phyloP scores from a whole-genome alignment of 2,888 invertebrate genomes.

The Psylliodes chrysocephalus region DNA sequence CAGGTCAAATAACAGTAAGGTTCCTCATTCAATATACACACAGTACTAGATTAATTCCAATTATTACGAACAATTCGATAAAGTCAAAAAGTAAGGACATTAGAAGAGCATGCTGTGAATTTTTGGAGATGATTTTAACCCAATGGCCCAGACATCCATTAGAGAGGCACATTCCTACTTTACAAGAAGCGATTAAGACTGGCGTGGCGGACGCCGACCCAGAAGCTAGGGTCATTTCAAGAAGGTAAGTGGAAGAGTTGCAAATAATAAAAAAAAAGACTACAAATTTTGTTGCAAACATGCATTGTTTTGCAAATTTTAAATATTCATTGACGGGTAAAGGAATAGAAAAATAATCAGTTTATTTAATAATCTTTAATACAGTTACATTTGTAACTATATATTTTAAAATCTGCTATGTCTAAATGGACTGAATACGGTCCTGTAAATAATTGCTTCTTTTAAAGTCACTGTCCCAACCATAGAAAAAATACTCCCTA shows the following conservation, averaged over 20 bases:
- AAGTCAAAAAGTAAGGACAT: constrained; percentile 93
- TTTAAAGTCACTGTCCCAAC: too few species aligned
- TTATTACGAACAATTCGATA: constrained; percentile 78
- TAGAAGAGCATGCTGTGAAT: constrained; percentile 80
- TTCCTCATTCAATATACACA: constrained; percentile 90
- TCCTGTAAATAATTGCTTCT: too few species aligned
- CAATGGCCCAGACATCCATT: constrained; percentile 87
- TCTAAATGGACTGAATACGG: too few species aligned
- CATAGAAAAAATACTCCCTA: too few species aligned
- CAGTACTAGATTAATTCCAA: constrained; percentile 81
- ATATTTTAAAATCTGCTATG: too few species aligned
- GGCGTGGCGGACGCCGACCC: constrained; percentile 95
- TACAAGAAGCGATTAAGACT: constrained; percentile 86
- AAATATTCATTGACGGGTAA: too few species aligned
- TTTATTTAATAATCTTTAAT: too few species aligned
- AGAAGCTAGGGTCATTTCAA: constrained; percentile 82
- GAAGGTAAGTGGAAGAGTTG: constrained; percentile 71
- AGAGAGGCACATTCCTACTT: constrained; percentile 79
- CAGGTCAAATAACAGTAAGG: constrained; percentile 85
- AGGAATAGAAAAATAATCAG: too few species aligned
- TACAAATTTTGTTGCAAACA: too few species aligned
- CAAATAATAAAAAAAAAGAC: too few species aligned
- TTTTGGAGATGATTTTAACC: constrained; percentile 83
- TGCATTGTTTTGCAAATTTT: too few species aligned
- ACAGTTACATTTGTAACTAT: too few species aligned